Evolutionary conservation across 1,140 invertebrate species (phyloP), one percentile per base, ranked within the genome.

Genomic region (Vollenhovia emeryi): DNA sequence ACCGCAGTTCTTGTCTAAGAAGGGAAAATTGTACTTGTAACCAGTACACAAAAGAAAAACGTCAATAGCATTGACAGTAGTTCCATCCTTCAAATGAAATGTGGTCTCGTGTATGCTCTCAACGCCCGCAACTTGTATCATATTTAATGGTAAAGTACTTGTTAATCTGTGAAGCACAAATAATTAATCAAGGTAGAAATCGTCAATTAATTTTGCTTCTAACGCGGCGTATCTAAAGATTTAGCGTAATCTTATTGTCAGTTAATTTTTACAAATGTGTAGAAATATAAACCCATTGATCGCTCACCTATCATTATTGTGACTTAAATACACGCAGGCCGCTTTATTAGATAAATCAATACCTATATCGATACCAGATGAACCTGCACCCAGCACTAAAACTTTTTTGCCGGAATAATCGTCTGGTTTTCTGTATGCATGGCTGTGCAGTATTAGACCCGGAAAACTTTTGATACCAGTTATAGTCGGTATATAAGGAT

Each of bases 321-420:
- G 93, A 78, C 95, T 95, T 1, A 95, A 59, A 50, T 94, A 95
- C 86, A 96, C 95, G 73, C 95, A 88, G 88, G 94, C 92, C 3
- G 95, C 95, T 55, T 93, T 85, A 9, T 91, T 27, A 2, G 95
- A 88, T 33, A 97, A 91, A 86, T 97, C 96, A 0, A 96, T 74
- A 30, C 95, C 95, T 71, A 98, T 97, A 91, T 98, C 97, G 55
- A 96, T 92, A 3, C 97, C 97, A 2, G 97, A 98, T 55, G 96
- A 94, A 30, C 96, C 96, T 55, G 95, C 96, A 36, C 97, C 97
- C 68, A 98, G 92, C 82, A 97, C 92, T 15, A 97, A 93, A 0
- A 98, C 96, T 59, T 71, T 95, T 92, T 96, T 95, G 9, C 92
- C 95, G 27, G 88, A 86, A 92, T 95, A 97, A 40, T 84, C 50